These are phyloP conservation scores for Columbina picui DNA, from an alignment of 2,113 vertebrate genomes.

Conservation along the genomic window DNA sequence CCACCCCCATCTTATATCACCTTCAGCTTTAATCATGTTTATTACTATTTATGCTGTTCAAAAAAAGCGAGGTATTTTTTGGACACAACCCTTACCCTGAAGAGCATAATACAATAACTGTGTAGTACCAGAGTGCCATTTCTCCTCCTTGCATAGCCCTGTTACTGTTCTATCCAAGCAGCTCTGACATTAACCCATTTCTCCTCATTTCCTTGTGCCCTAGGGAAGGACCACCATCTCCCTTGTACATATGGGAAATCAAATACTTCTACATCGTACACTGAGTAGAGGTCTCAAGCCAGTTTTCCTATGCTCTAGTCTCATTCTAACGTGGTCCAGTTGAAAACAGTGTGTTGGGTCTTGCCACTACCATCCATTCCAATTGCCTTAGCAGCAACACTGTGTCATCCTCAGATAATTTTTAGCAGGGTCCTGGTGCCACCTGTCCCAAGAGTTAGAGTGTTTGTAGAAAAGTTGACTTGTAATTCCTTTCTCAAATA, in stretches of 20 bases:
- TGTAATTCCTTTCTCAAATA: background rate
- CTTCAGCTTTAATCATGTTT: slow-evolving; percentile 15
- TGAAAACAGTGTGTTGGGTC: background rate
- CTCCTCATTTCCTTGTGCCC: background rate
- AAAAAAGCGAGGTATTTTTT: background rate
- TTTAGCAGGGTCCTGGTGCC: background rate
- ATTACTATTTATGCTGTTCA: background rate
- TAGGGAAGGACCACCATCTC: background rate
- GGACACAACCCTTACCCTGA: background rate
- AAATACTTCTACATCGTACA: background rate
- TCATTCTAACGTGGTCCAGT: background rate
- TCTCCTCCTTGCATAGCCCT: background rate
- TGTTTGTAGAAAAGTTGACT: background rate
- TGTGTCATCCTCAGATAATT: background rate
- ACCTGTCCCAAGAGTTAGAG: background rate
- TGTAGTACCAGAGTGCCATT: background rate
- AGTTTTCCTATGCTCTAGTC: background rate
- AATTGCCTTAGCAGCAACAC: background rate
- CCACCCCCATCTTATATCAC: background rate
- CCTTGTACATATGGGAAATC: background rate
- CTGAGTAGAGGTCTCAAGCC: background rate
- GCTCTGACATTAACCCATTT: background rate
- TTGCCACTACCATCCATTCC: background rate
- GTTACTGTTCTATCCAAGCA: background rate
- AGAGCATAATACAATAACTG: background rate